Conservation (phyloP, 2,797 vertebrate genomes). For the Muraenolepis orangiensis region DNA sequence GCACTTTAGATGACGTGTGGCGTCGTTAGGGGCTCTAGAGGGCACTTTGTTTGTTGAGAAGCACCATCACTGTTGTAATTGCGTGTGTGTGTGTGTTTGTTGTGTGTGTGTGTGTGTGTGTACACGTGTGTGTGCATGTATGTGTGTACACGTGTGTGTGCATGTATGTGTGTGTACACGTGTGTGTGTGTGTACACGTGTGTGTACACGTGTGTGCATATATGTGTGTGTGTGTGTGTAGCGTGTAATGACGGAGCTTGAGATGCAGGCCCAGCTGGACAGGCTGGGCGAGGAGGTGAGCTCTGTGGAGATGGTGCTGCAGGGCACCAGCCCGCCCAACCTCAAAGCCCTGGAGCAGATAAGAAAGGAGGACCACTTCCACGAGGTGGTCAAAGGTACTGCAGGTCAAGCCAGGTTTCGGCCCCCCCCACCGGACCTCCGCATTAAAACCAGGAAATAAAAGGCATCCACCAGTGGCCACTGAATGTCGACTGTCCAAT, state of each 20-base stretch:
- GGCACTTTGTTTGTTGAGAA: too few species aligned
- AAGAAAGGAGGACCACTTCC: constrained; percentile 74
- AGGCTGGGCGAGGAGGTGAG: constrained; percentile 70
- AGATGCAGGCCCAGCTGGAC: constrained; percentile 67
- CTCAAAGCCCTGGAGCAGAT: constrained; percentile 85
- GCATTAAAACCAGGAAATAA: too few species aligned
- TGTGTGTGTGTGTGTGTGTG: not conserved
- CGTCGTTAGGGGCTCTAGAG: too few species aligned
- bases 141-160: not conserved
- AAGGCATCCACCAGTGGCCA: not conserved
- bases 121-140: not conserved
- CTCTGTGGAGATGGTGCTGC: constrained; percentile 67
- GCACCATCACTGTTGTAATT: not conserved
- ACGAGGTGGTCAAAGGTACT: constrained; percentile 80
- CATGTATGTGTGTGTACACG: not conserved
- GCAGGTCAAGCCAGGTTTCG: not conserved
- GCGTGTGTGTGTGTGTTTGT: not conserved
- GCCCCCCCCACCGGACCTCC: too few species aligned
- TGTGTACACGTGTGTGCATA: not conserved
- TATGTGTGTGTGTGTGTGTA: constrained; percentile 44
- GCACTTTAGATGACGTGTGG: too few species aligned
- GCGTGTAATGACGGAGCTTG: constrained; percentile 69
- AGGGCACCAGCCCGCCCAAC: constrained; percentile 81
- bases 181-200: constrained; percentile 47
- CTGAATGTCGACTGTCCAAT: not conserved